Conservation (phyloP, 2,797 vertebrate species). For the Hypotaenidia okinawae region DNA sequence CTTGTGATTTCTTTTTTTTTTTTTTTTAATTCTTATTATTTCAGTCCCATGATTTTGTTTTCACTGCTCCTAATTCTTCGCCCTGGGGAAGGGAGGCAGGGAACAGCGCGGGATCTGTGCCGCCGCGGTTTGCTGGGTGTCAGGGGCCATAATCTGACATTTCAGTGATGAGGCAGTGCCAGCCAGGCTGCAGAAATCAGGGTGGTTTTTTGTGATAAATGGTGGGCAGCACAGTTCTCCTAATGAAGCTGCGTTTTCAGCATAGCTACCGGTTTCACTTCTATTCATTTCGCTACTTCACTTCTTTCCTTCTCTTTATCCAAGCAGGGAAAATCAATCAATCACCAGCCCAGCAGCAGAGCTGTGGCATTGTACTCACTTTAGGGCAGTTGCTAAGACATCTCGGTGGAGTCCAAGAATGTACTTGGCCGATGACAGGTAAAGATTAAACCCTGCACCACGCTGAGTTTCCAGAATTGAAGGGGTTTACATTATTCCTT, state of each 20-base stretch:
- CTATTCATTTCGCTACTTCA: not conserved
- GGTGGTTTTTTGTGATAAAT: not conserved
- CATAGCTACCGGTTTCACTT: not conserved
- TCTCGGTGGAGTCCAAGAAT: not conserved
- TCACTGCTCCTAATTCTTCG: not conserved
- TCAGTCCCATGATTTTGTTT: conserved; percentile 68
- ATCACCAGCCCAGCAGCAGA: not conserved
- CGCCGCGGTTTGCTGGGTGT: not conserved
- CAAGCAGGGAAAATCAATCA: not conserved
- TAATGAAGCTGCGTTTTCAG: not conserved
- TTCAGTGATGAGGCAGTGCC: not conserved
- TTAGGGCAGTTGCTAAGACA: not conserved
- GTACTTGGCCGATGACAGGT: not conserved
- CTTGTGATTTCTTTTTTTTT: conserved; percentile 19
- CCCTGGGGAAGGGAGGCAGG: conserved; percentile 21
- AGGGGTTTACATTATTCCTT: not conserved
- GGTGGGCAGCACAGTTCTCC: not conserved
- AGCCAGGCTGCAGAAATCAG: conserved; percentile 6
- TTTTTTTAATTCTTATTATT: conserved; percentile 17
- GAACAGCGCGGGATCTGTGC: conserved; percentile 17
- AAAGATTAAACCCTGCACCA: not conserved
- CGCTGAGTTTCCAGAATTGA: not conserved
- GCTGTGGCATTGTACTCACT: not conserved
- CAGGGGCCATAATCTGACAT: not conserved
- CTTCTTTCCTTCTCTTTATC: not conserved